Conservation (phyloP, 2,888 invertebrate species). For the Cosmorhoe ocellata region DNA sequence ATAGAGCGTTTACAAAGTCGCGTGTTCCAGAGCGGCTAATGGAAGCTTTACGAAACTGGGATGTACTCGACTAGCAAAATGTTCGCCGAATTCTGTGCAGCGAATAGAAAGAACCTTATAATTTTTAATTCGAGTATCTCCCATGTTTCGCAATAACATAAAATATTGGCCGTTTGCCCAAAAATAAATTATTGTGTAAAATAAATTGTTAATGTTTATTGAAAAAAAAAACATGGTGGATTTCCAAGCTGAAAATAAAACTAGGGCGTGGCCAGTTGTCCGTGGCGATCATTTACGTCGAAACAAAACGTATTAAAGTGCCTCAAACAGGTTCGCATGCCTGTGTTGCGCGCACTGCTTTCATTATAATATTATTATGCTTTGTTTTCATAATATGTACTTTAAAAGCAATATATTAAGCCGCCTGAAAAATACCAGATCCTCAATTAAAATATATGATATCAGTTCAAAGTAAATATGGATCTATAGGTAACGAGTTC, state of each 20-base stretch:
- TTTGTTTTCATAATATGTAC: no score
- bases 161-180: constrained; percentile 13
- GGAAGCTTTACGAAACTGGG: constrained; percentile 12
- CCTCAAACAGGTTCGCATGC: no score
- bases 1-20: constrained; percentile 12
- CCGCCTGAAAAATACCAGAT: no score
- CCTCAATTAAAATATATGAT: no score
- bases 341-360: no score
- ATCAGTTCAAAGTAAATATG: no score
- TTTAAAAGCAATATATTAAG: no score
- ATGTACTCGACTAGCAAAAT: constrained; percentile 25
- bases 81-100: no score
- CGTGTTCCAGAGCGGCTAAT: constrained; percentile 17
- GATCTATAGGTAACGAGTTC: no score
- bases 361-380: no score
- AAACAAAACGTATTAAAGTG: background rate
- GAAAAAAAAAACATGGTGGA: background rate
- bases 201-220: no score
- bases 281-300: background rate
- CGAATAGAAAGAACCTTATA: background rate
- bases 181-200: background rate
- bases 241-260: constrained; percentile 12
- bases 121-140: constrained; percentile 13
- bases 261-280: constrained; percentile 8
- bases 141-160: constrained; percentile 4